Evolutionary conservation across 2,888 invertebrate species (phyloP).

Genomic region (Drosophila fulvimacula): DNA sequence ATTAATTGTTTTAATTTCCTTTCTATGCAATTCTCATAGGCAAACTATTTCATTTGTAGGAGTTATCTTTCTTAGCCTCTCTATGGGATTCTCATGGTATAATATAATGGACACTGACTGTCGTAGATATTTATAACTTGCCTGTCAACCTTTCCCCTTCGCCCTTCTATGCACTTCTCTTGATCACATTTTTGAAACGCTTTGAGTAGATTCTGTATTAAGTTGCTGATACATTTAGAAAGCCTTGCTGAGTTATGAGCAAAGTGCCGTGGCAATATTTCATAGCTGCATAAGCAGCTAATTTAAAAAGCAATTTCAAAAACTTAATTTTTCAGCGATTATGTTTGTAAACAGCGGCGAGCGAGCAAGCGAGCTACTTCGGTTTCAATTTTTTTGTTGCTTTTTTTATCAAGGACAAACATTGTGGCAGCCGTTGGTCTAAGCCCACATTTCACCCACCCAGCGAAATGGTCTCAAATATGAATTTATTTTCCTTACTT

Average conservation of each 20-base stretch:
- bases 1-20: neutral
- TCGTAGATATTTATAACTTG: neutral
- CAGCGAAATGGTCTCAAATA: slow-evolving; percentile 58
- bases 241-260: slow-evolving; percentile 43
- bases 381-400: slow-evolving; percentile 1
- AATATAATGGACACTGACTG: too few relatives aligned
- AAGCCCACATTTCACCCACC: slow-evolving; percentile 11
- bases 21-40: neutral
- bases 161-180: neutral
- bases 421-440: slow-evolving; percentile 46
- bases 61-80: neutral
- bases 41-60: too few relatives aligned
- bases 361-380: slow-evolving; percentile 4
- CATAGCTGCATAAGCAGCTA: slow-evolving; percentile 70
- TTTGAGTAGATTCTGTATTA: slow-evolving; percentile 6
- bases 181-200: neutral
- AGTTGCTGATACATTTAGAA: neutral
- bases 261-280: slow-evolving; percentile 53
- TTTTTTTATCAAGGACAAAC: slow-evolving; percentile 64
- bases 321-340: slow-evolving; percentile 84
- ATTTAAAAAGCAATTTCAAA: slow-evolving; percentile 84
- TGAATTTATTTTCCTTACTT: slow-evolving; percentile 83
- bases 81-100: neutral
- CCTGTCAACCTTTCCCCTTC: neutral
- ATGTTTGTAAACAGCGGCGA: slow-evolving; percentile 77